These are phyloP conservation scores for Torymus tubicola DNA, from an alignment of 2,888 invertebrate genomes.

Conservation along the genomic window DNA sequence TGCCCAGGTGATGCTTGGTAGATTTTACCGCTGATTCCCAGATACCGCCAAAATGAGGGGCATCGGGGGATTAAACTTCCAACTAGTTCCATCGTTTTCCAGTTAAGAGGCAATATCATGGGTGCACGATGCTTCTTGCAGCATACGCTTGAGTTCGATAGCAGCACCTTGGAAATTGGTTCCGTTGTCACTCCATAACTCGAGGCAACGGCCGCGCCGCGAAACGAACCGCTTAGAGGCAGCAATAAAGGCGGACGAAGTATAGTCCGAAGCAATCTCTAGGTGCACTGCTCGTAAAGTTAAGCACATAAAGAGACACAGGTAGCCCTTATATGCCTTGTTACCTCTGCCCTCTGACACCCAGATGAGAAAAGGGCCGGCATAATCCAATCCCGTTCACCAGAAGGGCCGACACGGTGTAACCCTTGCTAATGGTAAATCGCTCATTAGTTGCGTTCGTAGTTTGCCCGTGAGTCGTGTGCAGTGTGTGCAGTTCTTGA, in stretches of 20 bases:
- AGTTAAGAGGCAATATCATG: slow-evolving; percentile 1
- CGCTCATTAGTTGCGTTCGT: neutral
- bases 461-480: neutral
- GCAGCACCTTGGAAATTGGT: slow-evolving; percentile 49
- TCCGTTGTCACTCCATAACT: slow-evolving; percentile 49
- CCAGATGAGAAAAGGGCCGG: neutral
- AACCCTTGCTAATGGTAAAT: neutral
- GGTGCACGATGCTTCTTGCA: neutral
- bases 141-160: slow-evolving; percentile 15
- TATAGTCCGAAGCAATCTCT: slow-evolving; percentile 41
- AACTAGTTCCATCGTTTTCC: slow-evolving; percentile 54
- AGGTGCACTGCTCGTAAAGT: slow-evolving; percentile 42
- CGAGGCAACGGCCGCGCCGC: slow-evolving; percentile 36
- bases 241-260: slow-evolving; percentile 39
- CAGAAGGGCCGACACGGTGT: neutral
- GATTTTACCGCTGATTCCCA: slow-evolving; percentile 52
- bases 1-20: slow-evolving; percentile 61
- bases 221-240: slow-evolving; percentile 43
- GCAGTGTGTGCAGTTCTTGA: neutral
- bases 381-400: neutral
- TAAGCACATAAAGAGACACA: slow-evolving; percentile 44
- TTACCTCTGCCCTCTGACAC: no score
- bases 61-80: slow-evolving; percentile 65
- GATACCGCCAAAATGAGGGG: slow-evolving; percentile 63
- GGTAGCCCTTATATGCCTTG: slow-evolving; percentile 27